These are phyloP conservation scores for Archegozetes longisetosus DNA, from an alignment of 1,140 invertebrate genomes.

Conservation along the genomic window DNA sequence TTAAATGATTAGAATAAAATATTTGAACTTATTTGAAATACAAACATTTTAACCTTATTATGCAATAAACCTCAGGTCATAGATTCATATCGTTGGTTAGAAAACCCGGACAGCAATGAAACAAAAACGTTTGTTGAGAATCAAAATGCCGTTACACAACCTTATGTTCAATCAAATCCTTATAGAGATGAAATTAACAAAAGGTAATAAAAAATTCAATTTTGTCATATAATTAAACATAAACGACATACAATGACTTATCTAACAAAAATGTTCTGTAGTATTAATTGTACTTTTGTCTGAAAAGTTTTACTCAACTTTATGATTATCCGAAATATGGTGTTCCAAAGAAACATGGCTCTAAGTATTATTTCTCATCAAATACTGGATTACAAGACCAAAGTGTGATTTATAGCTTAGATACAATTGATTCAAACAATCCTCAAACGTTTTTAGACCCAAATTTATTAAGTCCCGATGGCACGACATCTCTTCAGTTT, in stretches of 20 bases:
- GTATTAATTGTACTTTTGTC: constrained; percentile 9
- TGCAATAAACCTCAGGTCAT: constrained; percentile 44
- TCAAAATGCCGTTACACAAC: constrained; percentile 74
- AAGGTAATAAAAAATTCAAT: constrained; percentile 56
- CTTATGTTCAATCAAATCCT: constrained; percentile 60
- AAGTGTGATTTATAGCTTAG: constrained; percentile 83
- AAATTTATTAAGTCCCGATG: constrained; percentile 78
- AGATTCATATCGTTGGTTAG: constrained; percentile 92
- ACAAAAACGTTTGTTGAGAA: constrained; percentile 78
- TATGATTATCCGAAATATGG: constrained; percentile 85
- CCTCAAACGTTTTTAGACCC: constrained; percentile 83
- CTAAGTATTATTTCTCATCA: constrained; percentile 77
- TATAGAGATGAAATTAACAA: constrained; percentile 44
- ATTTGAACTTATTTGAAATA: no score
- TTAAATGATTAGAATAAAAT: no score
- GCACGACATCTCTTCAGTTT: constrained; percentile 65
- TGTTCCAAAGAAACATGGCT: constrained; percentile 60
- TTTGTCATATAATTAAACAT: constrained; percentile 38
- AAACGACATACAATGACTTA: no score
- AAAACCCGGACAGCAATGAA: constrained; percentile 81
- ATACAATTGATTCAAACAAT: constrained; percentile 52
- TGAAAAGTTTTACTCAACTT: not conserved
- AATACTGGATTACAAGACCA: constrained; percentile 94
- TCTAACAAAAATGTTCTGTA: no score
- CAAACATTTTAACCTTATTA: no score